Percentiles rank a stretch among this genome's conserved stretches.
These are phyloP conservation scores for Canis aureus DNA, from an alignment of 2,113 vertebrate genomes.

Conservation along the genomic window DNA sequence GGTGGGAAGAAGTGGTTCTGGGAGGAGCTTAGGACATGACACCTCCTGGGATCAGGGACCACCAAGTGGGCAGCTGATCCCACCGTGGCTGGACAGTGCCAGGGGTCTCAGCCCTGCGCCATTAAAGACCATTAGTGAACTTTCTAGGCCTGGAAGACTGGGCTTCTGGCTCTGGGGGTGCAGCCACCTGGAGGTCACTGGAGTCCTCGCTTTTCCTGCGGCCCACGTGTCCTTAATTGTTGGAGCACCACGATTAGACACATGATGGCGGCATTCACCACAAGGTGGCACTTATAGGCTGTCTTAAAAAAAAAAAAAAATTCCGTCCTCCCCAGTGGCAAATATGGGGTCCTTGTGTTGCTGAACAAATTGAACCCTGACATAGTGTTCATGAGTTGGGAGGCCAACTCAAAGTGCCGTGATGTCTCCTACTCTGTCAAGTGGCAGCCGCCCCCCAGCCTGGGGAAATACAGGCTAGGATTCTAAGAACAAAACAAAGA, in stretches of 20 bases:
- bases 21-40: neutral
- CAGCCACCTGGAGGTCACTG: rapidly evolving
- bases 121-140: neutral
- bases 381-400: neutral
- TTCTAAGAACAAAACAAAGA: neutral
- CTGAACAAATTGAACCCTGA: neutral
- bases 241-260: neutral
- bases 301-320: no score
- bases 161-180: neutral
- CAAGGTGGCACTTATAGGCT: neutral
- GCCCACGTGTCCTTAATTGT: no score
- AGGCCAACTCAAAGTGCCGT: neutral
- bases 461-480: neutral
- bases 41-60: neutral
- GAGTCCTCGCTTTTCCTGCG: neutral
- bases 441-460: neutral
- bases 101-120: neutral
- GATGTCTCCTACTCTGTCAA: neutral
- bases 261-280: neutral
- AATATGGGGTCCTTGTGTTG: neutral
- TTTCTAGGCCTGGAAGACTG: neutral
- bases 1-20: neutral
- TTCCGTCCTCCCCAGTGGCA: neutral
- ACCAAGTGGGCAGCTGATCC: neutral
- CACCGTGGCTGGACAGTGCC: neutral